These are phyloP conservation scores for Gila robusta DNA, from an alignment of 2,797 vertebrate species.

Conservation along the genomic window DNA sequence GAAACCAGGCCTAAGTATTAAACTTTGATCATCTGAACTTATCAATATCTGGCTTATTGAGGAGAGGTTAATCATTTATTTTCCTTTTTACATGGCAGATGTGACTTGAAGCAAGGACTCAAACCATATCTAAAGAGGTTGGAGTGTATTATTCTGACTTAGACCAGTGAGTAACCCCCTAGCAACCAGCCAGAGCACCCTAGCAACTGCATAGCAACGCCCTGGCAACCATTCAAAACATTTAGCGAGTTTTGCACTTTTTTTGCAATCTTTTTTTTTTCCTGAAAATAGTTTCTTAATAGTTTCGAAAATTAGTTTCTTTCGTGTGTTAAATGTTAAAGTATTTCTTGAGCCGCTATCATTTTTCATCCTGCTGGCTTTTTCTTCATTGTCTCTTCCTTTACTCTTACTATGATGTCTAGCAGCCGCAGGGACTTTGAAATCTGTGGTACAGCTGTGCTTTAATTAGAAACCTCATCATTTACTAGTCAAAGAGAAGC, in stretches of 20 bases:
- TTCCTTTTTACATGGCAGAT: not conserved
- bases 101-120: not conserved
- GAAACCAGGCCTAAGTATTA: not conserved
- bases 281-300: not conserved
- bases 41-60: not conserved
- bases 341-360: not conserved
- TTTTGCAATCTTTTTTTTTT: not conserved
- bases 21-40: not conserved
- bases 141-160: too few relatives aligned
- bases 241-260: not conserved
- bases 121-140: not conserved
- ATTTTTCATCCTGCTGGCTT: not conserved
- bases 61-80: not conserved
- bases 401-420: conserved; percentile 27
- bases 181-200: not conserved
- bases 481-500: conserved; percentile 32
- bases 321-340: not conserved
- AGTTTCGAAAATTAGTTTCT: not conserved
- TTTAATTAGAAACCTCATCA: conserved; percentile 39
- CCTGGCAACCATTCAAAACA: not conserved
- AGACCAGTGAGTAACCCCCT: not conserved
- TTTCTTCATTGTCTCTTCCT: conserved; percentile 28
- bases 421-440: conserved; percentile 26
- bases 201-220: not conserved
- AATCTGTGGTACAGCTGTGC: conserved; percentile 26